Percentiles rank a stretch among this genome's conserved stretches.
phyloP scores from a whole-genome alignment of 2,797 vertebrate species.

The Ceryle rudis region DNA sequence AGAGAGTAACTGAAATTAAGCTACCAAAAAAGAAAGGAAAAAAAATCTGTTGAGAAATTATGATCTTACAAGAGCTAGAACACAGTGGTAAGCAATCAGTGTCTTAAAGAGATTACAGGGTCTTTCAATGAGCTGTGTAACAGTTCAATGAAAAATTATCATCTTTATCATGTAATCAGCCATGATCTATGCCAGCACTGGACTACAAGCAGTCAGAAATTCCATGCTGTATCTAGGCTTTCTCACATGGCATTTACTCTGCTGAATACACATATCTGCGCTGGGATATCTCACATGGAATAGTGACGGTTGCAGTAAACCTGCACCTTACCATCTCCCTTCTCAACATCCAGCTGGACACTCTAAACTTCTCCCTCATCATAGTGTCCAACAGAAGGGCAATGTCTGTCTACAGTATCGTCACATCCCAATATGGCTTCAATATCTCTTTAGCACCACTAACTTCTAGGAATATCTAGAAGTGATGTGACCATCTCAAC shows the following conservation, averaged over 20 bases:
- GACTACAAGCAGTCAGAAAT: background rate
- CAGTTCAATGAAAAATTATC: background rate
- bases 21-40: background rate
- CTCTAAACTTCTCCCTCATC: background rate
- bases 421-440: background rate
- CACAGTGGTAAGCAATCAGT: background rate
- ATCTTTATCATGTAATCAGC: background rate
- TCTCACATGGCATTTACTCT: background rate
- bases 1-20: background rate
- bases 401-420: background rate
- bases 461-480: background rate
- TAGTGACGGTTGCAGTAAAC: background rate
- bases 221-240: background rate
- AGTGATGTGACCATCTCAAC: background rate
- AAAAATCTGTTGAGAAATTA: background rate
- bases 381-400: background rate
- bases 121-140: background rate
- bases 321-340: background rate
- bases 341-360: background rate
- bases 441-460: background rate
- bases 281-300: background rate
- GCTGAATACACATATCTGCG: background rate
- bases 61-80: background rate
- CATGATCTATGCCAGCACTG: background rate
- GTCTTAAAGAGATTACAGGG: background rate